These are phyloP conservation scores for Corythoichthys haematopterus DNA, from an alignment of 2,113 vertebrate genomes.

Conservation along the genomic window DNA sequence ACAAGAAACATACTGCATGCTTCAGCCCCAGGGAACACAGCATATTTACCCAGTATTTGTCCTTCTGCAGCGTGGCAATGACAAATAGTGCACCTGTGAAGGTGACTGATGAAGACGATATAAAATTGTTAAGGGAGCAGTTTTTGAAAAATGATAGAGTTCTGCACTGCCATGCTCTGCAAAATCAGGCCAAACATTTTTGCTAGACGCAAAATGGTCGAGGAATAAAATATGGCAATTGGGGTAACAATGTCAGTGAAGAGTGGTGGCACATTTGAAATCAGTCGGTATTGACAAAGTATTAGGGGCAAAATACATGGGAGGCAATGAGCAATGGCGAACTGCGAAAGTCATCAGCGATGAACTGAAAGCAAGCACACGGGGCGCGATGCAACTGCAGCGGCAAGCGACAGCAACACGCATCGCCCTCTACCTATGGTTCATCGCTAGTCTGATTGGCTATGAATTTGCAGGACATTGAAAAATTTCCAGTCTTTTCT, in stretches of 20 bases:
- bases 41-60: neutral
- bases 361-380: too few relatives aligned
- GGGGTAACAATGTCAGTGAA: slow-evolving; percentile 1
- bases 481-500: too few relatives aligned
- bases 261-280: neutral
- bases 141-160: slow-evolving; percentile 19
- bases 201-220: slow-evolving; percentile 6
- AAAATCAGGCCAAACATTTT: slow-evolving; percentile 20
- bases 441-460: too few relatives aligned
- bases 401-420: too few relatives aligned
- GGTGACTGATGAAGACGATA: neutral
- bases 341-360: too few relatives aligned
- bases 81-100: neutral
- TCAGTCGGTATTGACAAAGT: too few relatives aligned
- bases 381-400: too few relatives aligned
- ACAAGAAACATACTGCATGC: neutral
- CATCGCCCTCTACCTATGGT: too few relatives aligned
- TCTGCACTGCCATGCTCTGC: slow-evolving; percentile 15
- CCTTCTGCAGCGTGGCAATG: neutral
- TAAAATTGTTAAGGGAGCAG: neutral
- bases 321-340: too few relatives aligned
- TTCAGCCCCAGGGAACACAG: slow-evolving; percentile 1
- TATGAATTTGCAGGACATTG: too few relatives aligned
- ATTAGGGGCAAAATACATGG: too few relatives aligned
- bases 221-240: slow-evolving; percentile 17